These are phyloP conservation scores for Listronotus oregonensis DNA, from an alignment of 1,140 invertebrate species.

Conservation along the genomic window DNA sequence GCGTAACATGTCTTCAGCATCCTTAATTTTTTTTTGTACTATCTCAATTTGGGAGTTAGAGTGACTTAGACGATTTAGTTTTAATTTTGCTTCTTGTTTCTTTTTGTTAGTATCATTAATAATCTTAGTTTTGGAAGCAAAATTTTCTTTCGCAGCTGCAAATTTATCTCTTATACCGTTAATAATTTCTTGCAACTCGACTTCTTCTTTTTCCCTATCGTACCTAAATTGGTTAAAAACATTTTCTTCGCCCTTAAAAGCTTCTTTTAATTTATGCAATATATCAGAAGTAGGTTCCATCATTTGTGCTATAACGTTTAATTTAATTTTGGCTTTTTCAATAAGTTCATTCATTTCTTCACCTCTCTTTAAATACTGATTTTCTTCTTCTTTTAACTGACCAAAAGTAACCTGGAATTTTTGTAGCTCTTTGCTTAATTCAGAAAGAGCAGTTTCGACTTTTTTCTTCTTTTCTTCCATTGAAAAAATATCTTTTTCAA, in stretches of 20 bases:
- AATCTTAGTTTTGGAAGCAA: slow-evolving; percentile 50
- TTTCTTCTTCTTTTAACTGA: slow-evolving; percentile 49
- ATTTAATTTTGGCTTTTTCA: slow-evolving; percentile 35
- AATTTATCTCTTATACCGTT: slow-evolving; percentile 56
- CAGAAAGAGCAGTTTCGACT: slow-evolving; percentile 32
- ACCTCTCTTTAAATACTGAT: slow-evolving; percentile 47
- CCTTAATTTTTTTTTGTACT: slow-evolving; percentile 57
- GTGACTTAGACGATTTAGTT: slow-evolving; percentile 50
- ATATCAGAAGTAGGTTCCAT: not conserved
- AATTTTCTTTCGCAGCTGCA: slow-evolving; percentile 57
- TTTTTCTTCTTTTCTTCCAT: slow-evolving; percentile 36
- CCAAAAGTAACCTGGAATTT: slow-evolving; percentile 48
- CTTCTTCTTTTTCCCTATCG: slow-evolving; percentile 39
- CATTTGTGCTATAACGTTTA: not conserved
- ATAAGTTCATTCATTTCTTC: slow-evolving; percentile 46
- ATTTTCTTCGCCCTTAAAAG: not conserved
- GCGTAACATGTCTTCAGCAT: slow-evolving; percentile 61
- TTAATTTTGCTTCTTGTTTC: slow-evolving; percentile 51
- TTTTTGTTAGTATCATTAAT: slow-evolving; percentile 55
- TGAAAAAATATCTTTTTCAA: slow-evolving; percentile 31
- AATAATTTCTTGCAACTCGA: slow-evolving; percentile 55
- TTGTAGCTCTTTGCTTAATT: slow-evolving; percentile 39
- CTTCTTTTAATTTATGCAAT: slow-evolving; percentile 58
- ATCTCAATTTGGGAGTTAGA: slow-evolving; percentile 51
- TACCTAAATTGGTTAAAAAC: slow-evolving; percentile 55